phyloP scores from a whole-genome alignment of 2,888 invertebrate species.

The Chalcosyrphus nemorum region DNA sequence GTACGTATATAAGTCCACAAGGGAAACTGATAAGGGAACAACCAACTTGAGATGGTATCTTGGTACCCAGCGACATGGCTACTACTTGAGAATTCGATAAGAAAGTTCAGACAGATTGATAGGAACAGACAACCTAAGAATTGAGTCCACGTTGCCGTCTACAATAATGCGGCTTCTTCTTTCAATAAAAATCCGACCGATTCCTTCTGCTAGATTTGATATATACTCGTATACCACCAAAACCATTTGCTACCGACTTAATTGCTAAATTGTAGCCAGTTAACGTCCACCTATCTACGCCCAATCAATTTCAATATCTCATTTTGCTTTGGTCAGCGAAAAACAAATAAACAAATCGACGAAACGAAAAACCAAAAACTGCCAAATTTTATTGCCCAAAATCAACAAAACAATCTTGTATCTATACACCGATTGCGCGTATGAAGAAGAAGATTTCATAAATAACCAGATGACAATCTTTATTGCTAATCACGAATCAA shows the following conservation, averaged over 20 bases:
- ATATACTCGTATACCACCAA: too few relatives aligned
- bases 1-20: background rate
- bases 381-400: conserved; percentile 61
- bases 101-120: conserved; percentile 9
- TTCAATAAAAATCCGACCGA: background rate
- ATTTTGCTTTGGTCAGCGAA: conserved; percentile 27
- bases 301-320: conserved; percentile 51
- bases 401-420: conserved; percentile 52
- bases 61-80: conserved; percentile 41
- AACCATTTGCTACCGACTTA: conserved; percentile 14
- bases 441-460: conserved; percentile 60
- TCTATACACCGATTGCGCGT: background rate
- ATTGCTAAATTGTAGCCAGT: conserved; percentile 23
- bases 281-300: conserved; percentile 32
- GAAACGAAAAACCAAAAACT: conserved; percentile 9
- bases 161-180: too few relatives aligned
- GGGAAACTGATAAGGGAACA: conserved; percentile 3
- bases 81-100: conserved; percentile 39
- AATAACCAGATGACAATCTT: conserved; percentile 72
- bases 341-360: conserved; percentile 45
- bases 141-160: too few relatives aligned
- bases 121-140: background rate
- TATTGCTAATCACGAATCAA: conserved; percentile 73
- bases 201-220: background rate
- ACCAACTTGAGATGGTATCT: conserved; percentile 23